Evolutionary conservation across 2,797 vertebrate genomes (phyloP), one percentile per base, ranked within the genome.

Genomic region (Borostomias antarcticus): DNA sequence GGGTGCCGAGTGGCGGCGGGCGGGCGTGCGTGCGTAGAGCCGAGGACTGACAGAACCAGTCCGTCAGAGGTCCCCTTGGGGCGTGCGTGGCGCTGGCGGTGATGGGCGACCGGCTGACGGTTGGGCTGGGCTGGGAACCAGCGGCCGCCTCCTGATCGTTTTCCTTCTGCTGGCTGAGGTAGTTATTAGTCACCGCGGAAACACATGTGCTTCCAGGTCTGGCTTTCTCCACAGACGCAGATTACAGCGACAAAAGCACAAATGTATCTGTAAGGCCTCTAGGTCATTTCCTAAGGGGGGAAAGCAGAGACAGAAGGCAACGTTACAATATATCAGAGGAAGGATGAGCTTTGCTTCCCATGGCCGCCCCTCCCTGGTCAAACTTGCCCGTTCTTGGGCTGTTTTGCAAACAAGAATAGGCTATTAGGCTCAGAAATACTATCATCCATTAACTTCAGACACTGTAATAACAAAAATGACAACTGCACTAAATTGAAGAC

Each of bases 181-280:
- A 98, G 96, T 93, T 87, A 90, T 93, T 94, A 92, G 92, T 78
- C 91, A 91, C 89, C 87, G 85, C 76, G 86, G 93, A 93, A 95
- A 91, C 88, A 92, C 91, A 91, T 90, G 89, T 90, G 91, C 90
- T 95, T 92, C 91, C 92, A 94, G 89, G 91, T 89, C 88, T 85
- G 54, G 57, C 85, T 83, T 45, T 91, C 89, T 89, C 88, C 67
- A 82, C 85, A 85, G 87, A 65, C 86, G 89, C 88, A 84, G 89
- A 92, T 91, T 79, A 88, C 86, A 94, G 92, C 80, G 91, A 93
- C 90, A 93, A 91, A 93, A 92, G 92, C 91, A 86, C 88, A 91
- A 86, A 85, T 90, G 89, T 93, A 93, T 93, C 93, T 92, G 91
- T 96, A 98, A 98, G 95, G 97, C 95, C 94, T 96, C 94, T 95